Conservation (phyloP, 2,113 vertebrate genomes). For the Coptodon bakossiorum region DNA sequence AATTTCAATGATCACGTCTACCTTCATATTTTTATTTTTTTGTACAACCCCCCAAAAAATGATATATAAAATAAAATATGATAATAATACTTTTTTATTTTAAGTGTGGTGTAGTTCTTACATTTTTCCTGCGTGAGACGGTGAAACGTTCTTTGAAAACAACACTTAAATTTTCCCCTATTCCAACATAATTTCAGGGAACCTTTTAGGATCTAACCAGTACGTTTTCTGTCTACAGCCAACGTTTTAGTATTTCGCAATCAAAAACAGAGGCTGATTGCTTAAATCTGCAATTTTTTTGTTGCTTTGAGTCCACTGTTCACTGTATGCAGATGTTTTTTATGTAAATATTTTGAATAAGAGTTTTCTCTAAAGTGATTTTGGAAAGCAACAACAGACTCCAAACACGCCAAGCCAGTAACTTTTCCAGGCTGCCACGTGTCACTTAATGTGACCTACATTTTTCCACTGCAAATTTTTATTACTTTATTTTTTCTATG, state of each 20-base stretch:
- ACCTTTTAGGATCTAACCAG: not conserved
- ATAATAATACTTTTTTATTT: not conserved
- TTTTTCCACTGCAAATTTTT: not conserved
- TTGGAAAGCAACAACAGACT: not conserved
- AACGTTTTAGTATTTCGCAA: not conserved
- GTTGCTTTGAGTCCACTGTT: not conserved
- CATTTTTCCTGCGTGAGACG: fast-evolving
- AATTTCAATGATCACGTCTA: not conserved
- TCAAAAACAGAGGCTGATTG: not conserved
- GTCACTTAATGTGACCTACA: not conserved
- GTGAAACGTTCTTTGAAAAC: not conserved
- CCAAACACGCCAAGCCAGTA: not conserved
- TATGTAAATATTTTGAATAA: not conserved
- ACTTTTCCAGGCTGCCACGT: not conserved
- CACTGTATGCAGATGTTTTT: not conserved
- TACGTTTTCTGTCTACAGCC: not conserved
- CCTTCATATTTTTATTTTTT: not conserved
- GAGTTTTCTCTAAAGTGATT: not conserved
- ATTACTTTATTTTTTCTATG: not conserved
- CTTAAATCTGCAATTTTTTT: not conserved
- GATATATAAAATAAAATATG: not conserved
- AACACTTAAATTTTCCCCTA: fast-evolving
- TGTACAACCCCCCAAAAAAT: not conserved
- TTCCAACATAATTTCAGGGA: not conserved
- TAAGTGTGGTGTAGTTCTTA: not conserved